phyloP scores from a whole-genome alignment of 2,888 invertebrate species.

The Anagyrus pseudococci region DNA sequence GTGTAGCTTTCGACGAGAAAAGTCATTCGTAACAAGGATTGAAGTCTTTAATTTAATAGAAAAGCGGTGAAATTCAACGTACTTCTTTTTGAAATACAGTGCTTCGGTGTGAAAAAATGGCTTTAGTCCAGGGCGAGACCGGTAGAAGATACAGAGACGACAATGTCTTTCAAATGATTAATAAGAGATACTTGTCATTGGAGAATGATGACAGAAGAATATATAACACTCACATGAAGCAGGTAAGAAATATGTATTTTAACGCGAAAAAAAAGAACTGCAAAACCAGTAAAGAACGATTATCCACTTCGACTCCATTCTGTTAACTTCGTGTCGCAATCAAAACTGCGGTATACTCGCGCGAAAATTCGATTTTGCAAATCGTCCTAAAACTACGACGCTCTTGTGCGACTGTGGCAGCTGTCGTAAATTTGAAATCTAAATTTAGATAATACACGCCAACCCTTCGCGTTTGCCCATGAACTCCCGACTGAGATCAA shows the following conservation, averaged over 20 bases:
- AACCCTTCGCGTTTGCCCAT: no score
- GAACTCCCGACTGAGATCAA: no score
- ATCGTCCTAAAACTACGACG: background rate
- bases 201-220: background rate
- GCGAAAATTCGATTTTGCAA: background rate
- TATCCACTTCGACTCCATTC: background rate
- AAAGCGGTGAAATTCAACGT: no score
- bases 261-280: background rate
- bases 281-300: background rate
- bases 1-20: no score
- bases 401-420: background rate
- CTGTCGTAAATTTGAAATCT: background rate
- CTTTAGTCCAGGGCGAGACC: no score
- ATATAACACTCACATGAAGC: constrained; percentile 6
- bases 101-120: no score
- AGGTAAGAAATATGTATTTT: background rate
- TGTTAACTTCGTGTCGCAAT: background rate
- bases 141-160: constrained; percentile 2
- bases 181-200: constrained; percentile 6
- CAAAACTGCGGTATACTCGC: background rate
- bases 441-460: no score
- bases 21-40: no score
- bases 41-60: no score
- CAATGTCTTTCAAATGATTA: constrained; percentile 3
- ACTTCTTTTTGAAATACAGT: no score